phyloP scores from a whole-genome alignment of 2,888 invertebrate genomes.

The Andricus quercusramuli region DNA sequence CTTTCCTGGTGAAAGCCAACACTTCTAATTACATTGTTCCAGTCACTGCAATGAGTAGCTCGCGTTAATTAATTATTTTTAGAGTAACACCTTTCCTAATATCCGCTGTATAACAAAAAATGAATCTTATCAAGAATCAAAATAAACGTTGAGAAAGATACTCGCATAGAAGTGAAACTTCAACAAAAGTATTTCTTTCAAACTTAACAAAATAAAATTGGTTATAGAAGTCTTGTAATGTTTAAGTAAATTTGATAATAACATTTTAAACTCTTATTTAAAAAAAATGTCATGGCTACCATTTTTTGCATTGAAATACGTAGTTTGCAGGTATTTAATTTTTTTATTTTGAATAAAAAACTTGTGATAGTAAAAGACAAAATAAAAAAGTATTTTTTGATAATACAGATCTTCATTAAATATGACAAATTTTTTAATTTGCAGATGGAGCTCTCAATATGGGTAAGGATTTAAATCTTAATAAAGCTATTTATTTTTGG shows the following conservation, averaged over 20 bases:
- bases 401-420: not conserved
- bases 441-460: slow-evolving; percentile 76
- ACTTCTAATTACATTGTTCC: slow-evolving; percentile 65
- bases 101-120: slow-evolving; percentile 17
- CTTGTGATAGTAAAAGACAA: not conserved
- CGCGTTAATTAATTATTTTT: slow-evolving; percentile 17
- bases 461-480: slow-evolving; percentile 67
- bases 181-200: not conserved
- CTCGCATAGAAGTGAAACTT: not conserved
- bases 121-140: not conserved
- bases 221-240: not conserved
- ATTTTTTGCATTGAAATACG: no score
- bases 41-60: slow-evolving; percentile 63
- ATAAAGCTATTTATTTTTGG: slow-evolving; percentile 28
- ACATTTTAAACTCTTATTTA: no score
- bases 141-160: not conserved
- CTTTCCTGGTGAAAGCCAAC: slow-evolving; percentile 76
- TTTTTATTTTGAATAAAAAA: not conserved
- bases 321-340: not conserved
- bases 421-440: slow-evolving; percentile 59
- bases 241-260: no score
- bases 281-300: no score
- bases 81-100: slow-evolving; percentile 40
- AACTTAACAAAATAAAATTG: slow-evolving; percentile 7
- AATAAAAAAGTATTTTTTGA: not conserved